Conservation (phyloP, 2,797 vertebrate species). For the Momotus momota region DNA sequence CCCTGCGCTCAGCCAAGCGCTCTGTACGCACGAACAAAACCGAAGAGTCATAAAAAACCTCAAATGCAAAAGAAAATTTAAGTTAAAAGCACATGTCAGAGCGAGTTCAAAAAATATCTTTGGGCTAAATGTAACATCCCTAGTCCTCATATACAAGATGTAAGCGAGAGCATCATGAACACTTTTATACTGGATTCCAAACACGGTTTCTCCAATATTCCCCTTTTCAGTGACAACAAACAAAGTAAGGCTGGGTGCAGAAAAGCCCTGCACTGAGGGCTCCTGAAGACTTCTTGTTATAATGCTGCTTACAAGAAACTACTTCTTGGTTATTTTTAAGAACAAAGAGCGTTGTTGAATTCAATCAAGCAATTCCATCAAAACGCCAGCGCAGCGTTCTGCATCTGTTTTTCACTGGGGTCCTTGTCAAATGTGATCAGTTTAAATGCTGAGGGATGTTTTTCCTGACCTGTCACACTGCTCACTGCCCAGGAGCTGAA, state of each 20-base stretch:
- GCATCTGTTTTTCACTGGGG: constrained; percentile 7
- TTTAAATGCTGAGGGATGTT: background rate
- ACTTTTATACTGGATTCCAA: background rate
- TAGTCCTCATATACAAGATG: background rate
- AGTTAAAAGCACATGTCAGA: background rate
- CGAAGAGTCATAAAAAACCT: background rate
- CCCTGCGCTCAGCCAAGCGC: background rate
- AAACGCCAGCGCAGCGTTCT: background rate
- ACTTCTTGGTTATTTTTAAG: background rate
- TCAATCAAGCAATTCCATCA: constrained; percentile 1
- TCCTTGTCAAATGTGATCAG: constrained; percentile 36
- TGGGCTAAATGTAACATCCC: background rate
- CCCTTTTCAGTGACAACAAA: background rate
- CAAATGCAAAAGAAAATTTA: background rate
- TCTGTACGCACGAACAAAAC: background rate
- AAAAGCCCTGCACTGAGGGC: background rate
- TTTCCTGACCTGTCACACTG: constrained; percentile 5
- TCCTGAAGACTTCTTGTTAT: background rate
- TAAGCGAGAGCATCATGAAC: background rate
- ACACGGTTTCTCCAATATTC: background rate
- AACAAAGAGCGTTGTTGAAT: constrained; percentile 9
- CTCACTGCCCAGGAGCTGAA: background rate
- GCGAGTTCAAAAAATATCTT: background rate
- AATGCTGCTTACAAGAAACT: background rate
- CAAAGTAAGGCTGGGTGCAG: background rate